Evolutionary conservation across 2,888 invertebrate species (phyloP), one percentile per base, ranked within the genome.

Genomic region (Synanthedon andrenaeformis): DNA sequence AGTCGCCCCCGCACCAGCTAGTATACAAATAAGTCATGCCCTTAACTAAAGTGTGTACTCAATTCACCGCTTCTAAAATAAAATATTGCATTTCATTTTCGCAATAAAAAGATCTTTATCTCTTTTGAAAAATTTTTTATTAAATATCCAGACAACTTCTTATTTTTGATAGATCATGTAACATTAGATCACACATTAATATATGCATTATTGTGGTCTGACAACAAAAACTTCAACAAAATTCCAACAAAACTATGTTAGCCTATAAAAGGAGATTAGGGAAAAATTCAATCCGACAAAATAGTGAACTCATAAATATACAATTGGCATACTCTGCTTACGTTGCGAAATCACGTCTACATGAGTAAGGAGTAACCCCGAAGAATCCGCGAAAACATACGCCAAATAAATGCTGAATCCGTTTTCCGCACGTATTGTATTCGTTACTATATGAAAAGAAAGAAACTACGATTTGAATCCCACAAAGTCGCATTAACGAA

Each of bases 231-330:
- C 41, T 41, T 41, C 41, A 41, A 11, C 51, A n/a, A 17, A 51
- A 51, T 4, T 55, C 56, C 55, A 57, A 60, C 58, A 60, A 59
- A 66, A 66, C 61, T 61, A 62, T 62, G 60, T 63, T 63, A 63
- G 60, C 57, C 59, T 62, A 65, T 51, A 62, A 66, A 72, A 69
- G 67, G 59, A 62, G 62, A 64, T 65, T 62, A 69, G 59, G 56
- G 58, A 64, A 6, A 68, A 69, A 70, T 70, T 69, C 67, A 70
- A 71, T 70, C 59, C 66, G 55, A 63, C 71, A 63, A 76, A 79
- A 78, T 79, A 78, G 80, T 81, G 64, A 76, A 71, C 81, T 83
- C 83, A 86, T 86, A 86, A 85, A 86, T 86, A 86, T 83, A 83
- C 85, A 82, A 85, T 85, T 82, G 83, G 77, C 73, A 70, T 73